A percentile compares a stretch with the other conserved stretches of the same genome.
Evolutionary conservation across 2,113 vertebrate genomes (phyloP).

Genomic region (Oryzias curvinotus): DNA sequence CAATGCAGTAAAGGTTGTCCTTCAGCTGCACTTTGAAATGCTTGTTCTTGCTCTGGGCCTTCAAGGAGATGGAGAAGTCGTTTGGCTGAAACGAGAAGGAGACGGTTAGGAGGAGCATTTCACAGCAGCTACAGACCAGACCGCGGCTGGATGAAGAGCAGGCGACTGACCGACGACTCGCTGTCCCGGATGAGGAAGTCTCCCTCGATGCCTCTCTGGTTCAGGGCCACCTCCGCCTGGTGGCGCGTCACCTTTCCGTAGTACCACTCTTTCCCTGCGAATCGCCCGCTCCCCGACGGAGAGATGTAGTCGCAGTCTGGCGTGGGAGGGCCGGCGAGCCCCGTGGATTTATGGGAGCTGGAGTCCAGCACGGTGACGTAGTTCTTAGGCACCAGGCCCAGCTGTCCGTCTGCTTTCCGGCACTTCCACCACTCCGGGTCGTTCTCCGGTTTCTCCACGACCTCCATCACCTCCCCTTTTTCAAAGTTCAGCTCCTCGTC

Average conservation of each 20-base stretch:
- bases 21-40: conserved; percentile 94
- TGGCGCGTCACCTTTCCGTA: conserved; percentile 90
- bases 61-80: conserved; percentile 91
- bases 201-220: conserved; percentile 86
- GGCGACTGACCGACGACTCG: conserved; percentile 88
- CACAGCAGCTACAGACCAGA: background rate
- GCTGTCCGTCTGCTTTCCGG: conserved; percentile 85
- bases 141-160: background rate
- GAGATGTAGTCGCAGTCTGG: conserved; percentile 90
- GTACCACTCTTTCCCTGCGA: conserved; percentile 91
- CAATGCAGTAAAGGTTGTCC: conserved; percentile 89
- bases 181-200: conserved; percentile 92
- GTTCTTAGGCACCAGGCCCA: conserved; percentile 91
- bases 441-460: conserved; percentile 91
- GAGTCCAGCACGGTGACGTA: conserved; percentile 88
- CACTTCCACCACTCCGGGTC: conserved; percentile 95
- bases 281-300: conserved; percentile 83
- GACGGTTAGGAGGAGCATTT: conserved; percentile 7
- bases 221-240: conserved; percentile 90
- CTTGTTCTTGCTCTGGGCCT: conserved; percentile 93
- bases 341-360: conserved; percentile 64
- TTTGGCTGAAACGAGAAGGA: conserved; percentile 78
- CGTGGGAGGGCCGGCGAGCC: conserved; percentile 81
- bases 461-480: conserved; percentile 90
- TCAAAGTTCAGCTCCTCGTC: conserved; percentile 93